Evolutionary conservation across 2,888 invertebrate genomes (phyloP).

Genomic region (Ormyrus labotus): DNA sequence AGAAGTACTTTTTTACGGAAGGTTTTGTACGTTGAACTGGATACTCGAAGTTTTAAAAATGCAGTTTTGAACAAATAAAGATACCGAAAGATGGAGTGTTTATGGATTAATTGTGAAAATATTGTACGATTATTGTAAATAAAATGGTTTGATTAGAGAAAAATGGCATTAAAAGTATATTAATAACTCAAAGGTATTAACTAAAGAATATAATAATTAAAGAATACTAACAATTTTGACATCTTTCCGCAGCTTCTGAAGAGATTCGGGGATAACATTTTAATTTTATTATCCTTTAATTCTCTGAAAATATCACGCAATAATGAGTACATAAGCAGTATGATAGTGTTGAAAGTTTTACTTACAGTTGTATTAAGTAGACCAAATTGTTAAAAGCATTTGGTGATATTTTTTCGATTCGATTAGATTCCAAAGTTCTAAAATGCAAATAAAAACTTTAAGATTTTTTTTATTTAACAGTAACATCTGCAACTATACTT

Average conservation of each 20-base stretch:
- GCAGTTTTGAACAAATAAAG: no score
- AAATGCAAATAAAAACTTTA: slow-evolving; percentile 54
- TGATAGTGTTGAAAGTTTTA: slow-evolving; percentile 58
- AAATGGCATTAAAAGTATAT: no score
- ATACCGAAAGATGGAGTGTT: no score
- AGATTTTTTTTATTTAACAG: not conserved
- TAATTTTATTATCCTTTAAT: slow-evolving; percentile 76
- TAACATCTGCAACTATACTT: slow-evolving; percentile 63
- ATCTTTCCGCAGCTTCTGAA: slow-evolving; percentile 75
- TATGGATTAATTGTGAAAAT: no score
- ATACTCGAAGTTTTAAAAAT: no score
- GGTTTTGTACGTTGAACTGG: no score
- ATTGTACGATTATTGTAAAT: no score
- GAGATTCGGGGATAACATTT: slow-evolving; percentile 73
- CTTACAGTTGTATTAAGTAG: slow-evolving; percentile 78
- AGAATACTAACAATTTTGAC: slow-evolving; percentile 77
- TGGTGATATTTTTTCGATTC: slow-evolving; percentile 74
- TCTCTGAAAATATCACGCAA: slow-evolving; percentile 71
- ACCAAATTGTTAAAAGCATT: slow-evolving; percentile 75
- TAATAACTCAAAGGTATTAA: no score
- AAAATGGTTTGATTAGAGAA: no score
- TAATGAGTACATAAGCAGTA: not conserved
- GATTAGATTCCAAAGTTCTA: slow-evolving; percentile 74
- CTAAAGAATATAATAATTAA: not conserved
- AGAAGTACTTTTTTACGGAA: no score